Evolutionary conservation across 2,113 vertebrate species (phyloP).

Genomic region (Labeo rohita): DNA sequence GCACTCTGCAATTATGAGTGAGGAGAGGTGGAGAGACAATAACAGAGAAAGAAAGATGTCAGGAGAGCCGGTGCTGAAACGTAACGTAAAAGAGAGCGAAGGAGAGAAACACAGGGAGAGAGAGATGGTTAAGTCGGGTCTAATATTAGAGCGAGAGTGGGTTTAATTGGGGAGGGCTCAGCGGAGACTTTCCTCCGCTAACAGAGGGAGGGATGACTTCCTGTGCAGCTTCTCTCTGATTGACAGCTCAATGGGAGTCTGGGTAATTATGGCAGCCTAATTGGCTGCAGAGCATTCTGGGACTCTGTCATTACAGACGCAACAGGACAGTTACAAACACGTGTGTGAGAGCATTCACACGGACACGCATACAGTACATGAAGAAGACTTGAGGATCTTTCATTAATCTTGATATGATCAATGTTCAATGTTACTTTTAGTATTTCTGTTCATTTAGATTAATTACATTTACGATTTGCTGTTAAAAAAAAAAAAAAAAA

Average conservation of each 20-base stretch:
- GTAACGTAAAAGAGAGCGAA: slow-evolving; percentile 14
- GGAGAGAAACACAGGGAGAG: slow-evolving; percentile 2
- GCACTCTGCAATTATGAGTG: slow-evolving; percentile 40
- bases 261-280: slow-evolving; percentile 79
- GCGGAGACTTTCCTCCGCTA: slow-evolving; percentile 47
- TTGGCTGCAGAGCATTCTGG: slow-evolving; percentile 78
- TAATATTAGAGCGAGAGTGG: slow-evolving; percentile 56
- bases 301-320: slow-evolving; percentile 79
- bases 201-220: slow-evolving; percentile 70
- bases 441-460: neutral
- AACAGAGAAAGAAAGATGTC: slow-evolving; percentile 46
- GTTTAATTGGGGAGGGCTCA: slow-evolving; percentile 56
- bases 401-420: neutral
- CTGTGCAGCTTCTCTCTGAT: slow-evolving; percentile 73
- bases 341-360: neutral
- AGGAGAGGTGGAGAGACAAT: slow-evolving; percentile 33
- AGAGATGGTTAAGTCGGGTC: slow-evolving; percentile 21
- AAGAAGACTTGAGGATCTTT: neutral
- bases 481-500: too few relatives aligned
- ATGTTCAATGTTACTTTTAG: neutral
- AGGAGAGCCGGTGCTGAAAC: slow-evolving; percentile 45
- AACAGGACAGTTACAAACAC: slow-evolving; percentile 47
- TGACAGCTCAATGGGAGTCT: slow-evolving; percentile 79
- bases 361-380: neutral
- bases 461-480: neutral